Base-by-base conservation (phyloP, 2,113 vertebrate species). In the Helogale parvula region DNA sequence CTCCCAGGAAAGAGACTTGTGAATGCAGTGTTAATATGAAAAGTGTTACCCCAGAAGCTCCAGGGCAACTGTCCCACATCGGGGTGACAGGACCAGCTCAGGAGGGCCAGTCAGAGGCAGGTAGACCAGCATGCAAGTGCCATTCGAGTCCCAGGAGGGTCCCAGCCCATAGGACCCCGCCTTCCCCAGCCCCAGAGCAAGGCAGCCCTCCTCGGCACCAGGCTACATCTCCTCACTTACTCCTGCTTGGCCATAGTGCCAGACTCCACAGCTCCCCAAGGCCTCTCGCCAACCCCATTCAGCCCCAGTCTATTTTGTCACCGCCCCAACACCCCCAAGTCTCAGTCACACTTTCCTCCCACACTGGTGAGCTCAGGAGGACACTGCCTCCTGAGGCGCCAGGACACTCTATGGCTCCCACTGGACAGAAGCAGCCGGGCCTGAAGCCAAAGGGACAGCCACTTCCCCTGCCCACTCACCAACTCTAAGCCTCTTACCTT, bases 401-500 rank as follows among this genome's bases (percentile, higher is more conserved):
- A 0, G 16, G 14, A n/a, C 31, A 19, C 47, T 52, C 23, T 7
- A 16, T 0, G 29, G n/a, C 1, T 79, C 29, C 33, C 94, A 3
- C 8, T 2, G 21, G 66, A 74, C 23, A 4, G 33, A n/a, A 69
- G 41, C 93, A 54, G 79, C 81, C 33, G 82, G 35, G 50, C 92
- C 63, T 3, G 35, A 6, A 41, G 47, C 68, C 82, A 63, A 74
- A 54, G 11, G 1, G 3, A 31, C 41, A 77, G 17, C 15, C 2
- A 4, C 17, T 10, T 54, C n/a, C 77, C 87, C 21, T 66, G 29
- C 52, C 76, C 50, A 6, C 35, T 76, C 27, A 33, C 41, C 12
- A 16, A 45, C 38, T 33, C 33, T 3, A 60, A 63, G 81, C 3
- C 50, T 27, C 99, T 98, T 99, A 99, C 99, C 99, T 99, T 99